Evolutionary conservation across 1,140 invertebrate species (phyloP).

Genomic region (Tetranychus urticae): DNA sequence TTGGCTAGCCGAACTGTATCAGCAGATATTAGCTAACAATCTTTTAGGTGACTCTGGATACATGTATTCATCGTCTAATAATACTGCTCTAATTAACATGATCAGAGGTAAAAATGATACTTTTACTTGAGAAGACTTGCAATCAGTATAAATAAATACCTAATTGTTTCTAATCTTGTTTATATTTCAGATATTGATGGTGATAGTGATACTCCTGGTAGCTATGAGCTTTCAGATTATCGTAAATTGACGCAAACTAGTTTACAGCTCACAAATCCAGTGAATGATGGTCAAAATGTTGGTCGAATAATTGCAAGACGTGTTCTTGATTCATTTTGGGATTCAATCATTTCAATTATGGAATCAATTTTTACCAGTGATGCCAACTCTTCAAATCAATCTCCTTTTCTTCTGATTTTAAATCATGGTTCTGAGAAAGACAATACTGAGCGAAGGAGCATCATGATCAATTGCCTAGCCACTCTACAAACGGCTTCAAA

Average conservation of each 20-base stretch:
- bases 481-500: slow-evolving; percentile 46
- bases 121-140: background rate
- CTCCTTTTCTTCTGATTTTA: background rate
- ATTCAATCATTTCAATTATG: background rate
- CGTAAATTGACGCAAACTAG: slow-evolving; percentile 12
- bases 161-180: no score
- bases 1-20: slow-evolving; percentile 73
- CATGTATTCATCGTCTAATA: slow-evolving; percentile 23
- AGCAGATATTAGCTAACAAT: slow-evolving; percentile 49
- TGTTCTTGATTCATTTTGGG: background rate
- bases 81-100: slow-evolving; percentile 44
- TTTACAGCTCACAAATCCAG: background rate
- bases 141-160: no score
- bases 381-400: background rate
- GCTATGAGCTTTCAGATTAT: slow-evolving; percentile 58
- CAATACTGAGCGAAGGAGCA: background rate
- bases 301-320: background rate
- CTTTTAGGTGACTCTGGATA: slow-evolving; percentile 41
- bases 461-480: slow-evolving; percentile 37
- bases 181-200: slow-evolving; percentile 47
- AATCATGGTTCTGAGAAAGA: background rate
- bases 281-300: background rate
- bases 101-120: slow-evolving; percentile 24
- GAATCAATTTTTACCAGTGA: background rate
- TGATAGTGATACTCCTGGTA: slow-evolving; percentile 32